phyloP scores from a whole-genome alignment of 2,888 invertebrate species.

The Ophion ventricosus region DNA sequence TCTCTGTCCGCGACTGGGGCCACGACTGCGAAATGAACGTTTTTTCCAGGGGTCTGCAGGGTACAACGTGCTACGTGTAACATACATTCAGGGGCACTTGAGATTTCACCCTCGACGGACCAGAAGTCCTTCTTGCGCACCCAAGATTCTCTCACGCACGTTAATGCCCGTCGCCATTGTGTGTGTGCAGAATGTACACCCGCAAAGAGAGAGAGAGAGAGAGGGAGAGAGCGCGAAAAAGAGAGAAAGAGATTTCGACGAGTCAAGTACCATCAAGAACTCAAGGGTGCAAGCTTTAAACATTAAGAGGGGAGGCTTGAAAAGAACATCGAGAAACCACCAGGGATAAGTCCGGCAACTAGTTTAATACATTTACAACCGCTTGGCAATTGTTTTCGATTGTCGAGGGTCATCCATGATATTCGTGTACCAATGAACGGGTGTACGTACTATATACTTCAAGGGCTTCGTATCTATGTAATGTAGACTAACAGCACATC shows the following conservation, averaged over 20 bases:
- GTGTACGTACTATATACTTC: background rate
- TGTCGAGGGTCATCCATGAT: slow-evolving; percentile 24
- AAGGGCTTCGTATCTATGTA: background rate
- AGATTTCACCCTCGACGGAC: slow-evolving; percentile 58
- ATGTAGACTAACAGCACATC: background rate
- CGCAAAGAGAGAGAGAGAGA: background rate
- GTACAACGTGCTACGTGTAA: background rate
- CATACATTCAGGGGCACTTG: slow-evolving; percentile 40
- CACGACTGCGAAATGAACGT: slow-evolving; percentile 71
- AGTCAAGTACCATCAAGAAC: slow-evolving; percentile 56
- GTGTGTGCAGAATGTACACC: slow-evolving; percentile 47
- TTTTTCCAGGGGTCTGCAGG: slow-evolving; percentile 44
- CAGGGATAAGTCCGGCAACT: slow-evolving; percentile 62
- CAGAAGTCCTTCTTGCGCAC: slow-evolving; percentile 60
- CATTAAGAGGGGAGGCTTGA: slow-evolving; percentile 24
- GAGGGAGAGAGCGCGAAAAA: background rate
- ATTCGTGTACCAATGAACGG: too few species aligned
- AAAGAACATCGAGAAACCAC: slow-evolving; percentile 41
- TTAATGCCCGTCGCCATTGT: slow-evolving; percentile 53
- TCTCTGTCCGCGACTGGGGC: slow-evolving; percentile 68
- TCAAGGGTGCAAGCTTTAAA: slow-evolving; percentile 44
- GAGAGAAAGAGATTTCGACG: slow-evolving; percentile 41
- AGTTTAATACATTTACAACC: slow-evolving; percentile 78
- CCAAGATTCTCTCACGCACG: slow-evolving; percentile 65
- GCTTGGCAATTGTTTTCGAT: slow-evolving; percentile 76